phyloP scores from a whole-genome alignment of 2,113 vertebrate genomes.

The Bombycilla garrulus region DNA sequence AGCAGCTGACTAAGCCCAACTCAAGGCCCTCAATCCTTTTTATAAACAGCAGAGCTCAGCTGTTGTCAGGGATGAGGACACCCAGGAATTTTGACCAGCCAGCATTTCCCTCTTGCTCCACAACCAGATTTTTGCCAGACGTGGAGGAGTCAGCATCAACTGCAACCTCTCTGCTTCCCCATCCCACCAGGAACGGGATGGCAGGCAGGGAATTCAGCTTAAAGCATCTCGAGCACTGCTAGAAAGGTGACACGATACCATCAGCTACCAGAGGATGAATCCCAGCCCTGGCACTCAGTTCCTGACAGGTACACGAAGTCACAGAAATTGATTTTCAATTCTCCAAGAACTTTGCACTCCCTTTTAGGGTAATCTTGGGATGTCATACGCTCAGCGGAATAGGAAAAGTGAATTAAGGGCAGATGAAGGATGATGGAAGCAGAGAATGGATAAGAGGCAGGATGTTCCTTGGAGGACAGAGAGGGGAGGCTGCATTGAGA shows the following conservation, averaged over 20 bases:
- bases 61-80: neutral
- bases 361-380: neutral
- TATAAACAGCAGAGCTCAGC: neutral
- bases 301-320: neutral
- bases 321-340: conserved; percentile 40
- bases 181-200: neutral
- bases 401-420: conserved; percentile 36
- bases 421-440: conserved; percentile 11
- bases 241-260: neutral
- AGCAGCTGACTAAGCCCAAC: neutral
- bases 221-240: neutral
- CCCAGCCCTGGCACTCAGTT: conserved; percentile 17
- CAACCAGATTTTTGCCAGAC: neutral
- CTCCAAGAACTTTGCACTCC: neutral
- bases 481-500: neutral
- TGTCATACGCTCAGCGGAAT: neutral
- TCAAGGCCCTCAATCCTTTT: neutral
- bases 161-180: neutral
- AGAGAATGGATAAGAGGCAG: neutral
- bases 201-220: neutral
- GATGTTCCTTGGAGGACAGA: neutral
- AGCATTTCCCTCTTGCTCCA: neutral
- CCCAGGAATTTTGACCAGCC: neutral
- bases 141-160: accelerated
- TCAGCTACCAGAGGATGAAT: neutral